Evolutionary conservation across 1,140 invertebrate species (phyloP).

Genomic region (Bombus pyrosoma): DNA sequence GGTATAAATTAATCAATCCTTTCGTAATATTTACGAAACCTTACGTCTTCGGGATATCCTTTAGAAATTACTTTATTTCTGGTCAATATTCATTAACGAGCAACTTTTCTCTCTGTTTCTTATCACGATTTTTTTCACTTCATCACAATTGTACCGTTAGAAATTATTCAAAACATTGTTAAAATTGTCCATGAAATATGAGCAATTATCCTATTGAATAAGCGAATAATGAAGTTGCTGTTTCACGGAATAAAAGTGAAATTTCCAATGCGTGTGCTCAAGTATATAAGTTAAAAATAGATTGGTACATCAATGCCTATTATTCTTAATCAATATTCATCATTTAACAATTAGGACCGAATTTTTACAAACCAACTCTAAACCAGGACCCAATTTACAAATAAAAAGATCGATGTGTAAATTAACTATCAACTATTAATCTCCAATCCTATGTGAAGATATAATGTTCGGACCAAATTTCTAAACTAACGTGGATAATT

Average conservation of each 20-base stretch:
- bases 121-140: background rate
- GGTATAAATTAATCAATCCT: slow-evolving; percentile 44
- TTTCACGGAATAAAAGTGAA: background rate
- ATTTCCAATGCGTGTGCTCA: background rate
- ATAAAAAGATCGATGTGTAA: background rate
- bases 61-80: slow-evolving; percentile 7
- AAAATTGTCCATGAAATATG: background rate
- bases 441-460: background rate
- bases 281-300: background rate
- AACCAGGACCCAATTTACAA: background rate
- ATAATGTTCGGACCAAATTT: background rate
- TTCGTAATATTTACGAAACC: background rate
- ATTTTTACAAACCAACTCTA: background rate
- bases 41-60: background rate
- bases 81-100: background rate
- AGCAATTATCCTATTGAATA: background rate
- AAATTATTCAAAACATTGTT: background rate
- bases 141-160: background rate
- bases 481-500: slow-evolving; percentile 86
- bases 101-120: background rate
- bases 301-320: background rate
- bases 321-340: background rate
- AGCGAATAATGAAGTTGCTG: background rate
- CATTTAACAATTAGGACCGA: background rate
- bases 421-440: background rate